These are phyloP conservation scores for Calameuta pallipes DNA, from an alignment of 2,888 invertebrate genomes.

Conservation along the genomic window DNA sequence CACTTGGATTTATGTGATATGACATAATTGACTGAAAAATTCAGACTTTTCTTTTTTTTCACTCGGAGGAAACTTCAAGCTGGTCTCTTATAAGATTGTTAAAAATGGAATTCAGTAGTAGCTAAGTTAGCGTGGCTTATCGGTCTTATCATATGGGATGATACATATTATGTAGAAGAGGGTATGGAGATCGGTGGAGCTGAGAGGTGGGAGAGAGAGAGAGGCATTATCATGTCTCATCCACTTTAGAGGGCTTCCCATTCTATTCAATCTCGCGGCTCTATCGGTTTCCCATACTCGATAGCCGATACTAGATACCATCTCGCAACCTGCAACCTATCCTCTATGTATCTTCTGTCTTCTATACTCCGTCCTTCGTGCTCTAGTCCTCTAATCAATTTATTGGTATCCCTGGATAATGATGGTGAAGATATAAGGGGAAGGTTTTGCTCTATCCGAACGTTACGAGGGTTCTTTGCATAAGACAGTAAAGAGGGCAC, in stretches of 20 bases:
- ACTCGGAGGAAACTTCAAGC: too few relatives aligned
- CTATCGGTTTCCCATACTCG: constrained; percentile 47
- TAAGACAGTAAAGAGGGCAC: constrained; percentile 5
- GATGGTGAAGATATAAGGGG: background rate
- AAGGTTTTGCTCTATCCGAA: constrained; percentile 2
- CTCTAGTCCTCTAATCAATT: constrained; percentile 41
- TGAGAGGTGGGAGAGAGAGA: background rate
- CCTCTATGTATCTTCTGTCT: background rate
- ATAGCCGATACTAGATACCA: background rate
- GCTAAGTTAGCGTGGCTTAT: too few relatives aligned
- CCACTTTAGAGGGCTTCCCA: constrained; percentile 49
- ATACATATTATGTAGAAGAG: too few relatives aligned
- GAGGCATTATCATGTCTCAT: constrained; percentile 27
- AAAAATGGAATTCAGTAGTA: too few relatives aligned
- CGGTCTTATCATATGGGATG: too few relatives aligned
- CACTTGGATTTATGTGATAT: too few relatives aligned
- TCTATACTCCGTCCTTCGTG: background rate
- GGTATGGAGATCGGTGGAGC: too few relatives aligned
- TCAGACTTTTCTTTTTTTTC: too few relatives aligned
- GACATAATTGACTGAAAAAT: too few relatives aligned
- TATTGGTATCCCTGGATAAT: background rate
- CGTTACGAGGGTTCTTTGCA: constrained; percentile 7
- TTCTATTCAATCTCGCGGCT: constrained; percentile 51
- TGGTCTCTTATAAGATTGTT: too few relatives aligned
- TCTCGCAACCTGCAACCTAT: background rate